These are phyloP conservation scores for Solenopsis invicta DNA, from an alignment of 1,140 invertebrate species.

Conservation along the genomic window DNA sequence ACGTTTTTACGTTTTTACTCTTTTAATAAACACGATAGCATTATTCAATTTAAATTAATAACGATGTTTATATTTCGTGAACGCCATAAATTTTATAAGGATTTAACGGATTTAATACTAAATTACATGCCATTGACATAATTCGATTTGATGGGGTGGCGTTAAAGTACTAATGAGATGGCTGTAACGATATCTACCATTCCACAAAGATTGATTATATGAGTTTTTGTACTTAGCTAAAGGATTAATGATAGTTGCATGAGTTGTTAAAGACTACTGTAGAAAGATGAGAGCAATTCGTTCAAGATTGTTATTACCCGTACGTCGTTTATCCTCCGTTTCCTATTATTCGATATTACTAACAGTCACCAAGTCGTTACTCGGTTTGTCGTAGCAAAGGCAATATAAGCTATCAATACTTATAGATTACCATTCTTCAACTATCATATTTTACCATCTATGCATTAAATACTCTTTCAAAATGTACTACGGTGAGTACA, in stretches of 20 bases:
- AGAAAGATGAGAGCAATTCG: conserved; percentile 37
- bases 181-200: conserved; percentile 35
- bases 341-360: conserved; percentile 67
- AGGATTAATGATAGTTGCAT: conserved; percentile 48
- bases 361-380: conserved; percentile 55
- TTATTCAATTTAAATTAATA: not conserved
- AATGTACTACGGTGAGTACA: not conserved
- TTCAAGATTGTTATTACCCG: conserved; percentile 55
- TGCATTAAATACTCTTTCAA: conserved; percentile 80
- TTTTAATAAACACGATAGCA: not conserved
- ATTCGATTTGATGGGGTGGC: conserved; percentile 39
- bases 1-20: not conserved
- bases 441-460: conserved; percentile 76
- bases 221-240: conserved; percentile 48
- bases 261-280: conserved; percentile 48
- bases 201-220: conserved; percentile 37
- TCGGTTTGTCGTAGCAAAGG: conserved; percentile 57
- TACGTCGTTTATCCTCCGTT: conserved; percentile 51
- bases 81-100: conserved; percentile 21
- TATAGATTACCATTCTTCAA: conserved; percentile 67
- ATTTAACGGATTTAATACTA: not conserved
- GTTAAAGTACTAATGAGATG: conserved; percentile 39
- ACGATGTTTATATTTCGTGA: not conserved
- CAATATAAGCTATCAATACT: conserved; percentile 82
- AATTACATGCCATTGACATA: conserved; percentile 31